Base-by-base conservation (phyloP, 2,113 vertebrate genomes). In the Equus przewalskii region DNA sequence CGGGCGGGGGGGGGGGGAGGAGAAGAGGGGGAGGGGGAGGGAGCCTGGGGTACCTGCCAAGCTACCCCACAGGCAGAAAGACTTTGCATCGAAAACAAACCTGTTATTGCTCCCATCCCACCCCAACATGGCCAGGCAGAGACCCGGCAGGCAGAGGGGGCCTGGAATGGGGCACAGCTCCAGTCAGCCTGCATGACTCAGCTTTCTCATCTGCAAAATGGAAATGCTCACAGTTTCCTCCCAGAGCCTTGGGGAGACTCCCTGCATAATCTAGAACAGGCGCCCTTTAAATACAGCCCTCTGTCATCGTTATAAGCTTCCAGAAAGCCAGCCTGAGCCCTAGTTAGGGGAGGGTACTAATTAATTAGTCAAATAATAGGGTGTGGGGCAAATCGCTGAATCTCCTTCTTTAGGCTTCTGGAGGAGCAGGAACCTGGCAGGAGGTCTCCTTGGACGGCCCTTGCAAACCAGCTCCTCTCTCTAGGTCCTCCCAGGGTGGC, bases 311-410 rank as follows among this genome's bases (percentile, higher is more conserved):
- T 69, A 15, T 41, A 88, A 65, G 64, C 69, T 94, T 94, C 62
- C 86, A 88, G 80, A 94, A 82, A 93, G 89, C 33, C 81, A 64
- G 41, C 65, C 58, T 70, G 64, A 81, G 92, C 28, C 65, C n/a
- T 13, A 69, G 76, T 89, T 73, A 90, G 95, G 67, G 70, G 30
- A 84, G 44, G 54, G 62, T n/a, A 85, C 76, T 73, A 95, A 90
- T 94, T 93, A 97, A 96, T 95, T 84, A 97, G 94, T 92, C 65
- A 94, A 97, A 95, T 92, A 62, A 88, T 49, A 96, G 86, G 60
- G 69, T 91, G 41, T 78, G 78, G 60, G 49, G 8, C 41, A 73
- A 84, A 60, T 75, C 54, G 44, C 16, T 3, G 28, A 73, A 78
- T 76, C 64, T 76, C 46, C 22, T 76, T 62, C 72, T 85, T 94